Conservation (phyloP, 2,113 vertebrate genomes). For the Balaeniceps rex region DNA sequence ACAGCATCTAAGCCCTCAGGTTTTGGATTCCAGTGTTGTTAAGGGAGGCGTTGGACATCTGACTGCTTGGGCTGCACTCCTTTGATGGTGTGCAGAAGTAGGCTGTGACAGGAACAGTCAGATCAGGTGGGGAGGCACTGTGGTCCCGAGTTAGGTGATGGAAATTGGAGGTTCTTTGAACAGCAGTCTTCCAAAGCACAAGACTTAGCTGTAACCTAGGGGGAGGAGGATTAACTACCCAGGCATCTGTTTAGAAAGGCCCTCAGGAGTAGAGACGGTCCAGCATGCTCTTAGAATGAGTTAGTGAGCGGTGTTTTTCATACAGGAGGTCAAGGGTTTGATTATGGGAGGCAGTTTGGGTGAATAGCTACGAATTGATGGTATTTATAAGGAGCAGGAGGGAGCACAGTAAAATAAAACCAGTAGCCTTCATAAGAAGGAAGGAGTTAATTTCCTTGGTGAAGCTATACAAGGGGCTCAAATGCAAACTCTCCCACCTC, state of each 20-base stretch:
- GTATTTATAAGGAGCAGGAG: background rate
- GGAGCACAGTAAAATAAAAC: background rate
- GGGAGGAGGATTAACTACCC: background rate
- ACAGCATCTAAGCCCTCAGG: background rate
- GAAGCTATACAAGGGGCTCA: background rate
- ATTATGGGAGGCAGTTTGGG: background rate
- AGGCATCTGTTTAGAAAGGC: background rate
- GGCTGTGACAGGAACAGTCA: background rate
- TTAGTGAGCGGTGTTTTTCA: background rate
- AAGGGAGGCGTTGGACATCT: background rate
- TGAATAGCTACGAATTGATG: background rate
- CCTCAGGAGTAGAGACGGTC: background rate
- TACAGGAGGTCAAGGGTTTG: background rate
- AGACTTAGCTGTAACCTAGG: background rate
- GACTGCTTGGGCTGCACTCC: background rate
- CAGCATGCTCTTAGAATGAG: background rate
- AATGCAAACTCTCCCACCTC: background rate
- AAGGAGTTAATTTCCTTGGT: background rate
- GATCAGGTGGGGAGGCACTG: background rate
- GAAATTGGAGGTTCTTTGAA: background rate
- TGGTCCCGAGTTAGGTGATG: background rate
- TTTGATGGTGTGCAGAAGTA: background rate
- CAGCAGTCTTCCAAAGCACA: background rate
- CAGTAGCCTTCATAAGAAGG: background rate
- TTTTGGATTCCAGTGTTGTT: background rate